Percentiles rank a stretch among this genome's conserved stretches.
Conservation (phyloP, 2,888 invertebrate genomes). For the Cantharis rufa region DNA sequence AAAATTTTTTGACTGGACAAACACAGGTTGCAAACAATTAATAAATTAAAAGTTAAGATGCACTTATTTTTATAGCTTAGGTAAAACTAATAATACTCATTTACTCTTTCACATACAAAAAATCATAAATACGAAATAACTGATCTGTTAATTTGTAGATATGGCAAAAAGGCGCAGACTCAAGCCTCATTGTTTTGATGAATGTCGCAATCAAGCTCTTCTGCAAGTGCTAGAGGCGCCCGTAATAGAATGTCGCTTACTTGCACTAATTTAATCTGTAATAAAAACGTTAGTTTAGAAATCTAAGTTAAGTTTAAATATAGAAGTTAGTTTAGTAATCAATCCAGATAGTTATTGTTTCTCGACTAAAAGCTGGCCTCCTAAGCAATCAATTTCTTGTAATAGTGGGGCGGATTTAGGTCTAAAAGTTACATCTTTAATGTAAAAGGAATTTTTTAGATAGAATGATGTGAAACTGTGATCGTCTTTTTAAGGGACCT, state of each 20-base stretch:
- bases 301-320: background rate
- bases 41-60: background rate
- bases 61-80: background rate
- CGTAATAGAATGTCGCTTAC: constrained; percentile 50
- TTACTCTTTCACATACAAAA: background rate
- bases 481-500: background rate
- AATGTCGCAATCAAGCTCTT: constrained; percentile 46
- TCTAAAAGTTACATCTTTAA: background rate
- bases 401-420: background rate
- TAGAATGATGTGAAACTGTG: background rate
- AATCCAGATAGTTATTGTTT: background rate
- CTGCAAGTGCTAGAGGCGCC: constrained; percentile 53
- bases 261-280: constrained; percentile 49
- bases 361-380: background rate
- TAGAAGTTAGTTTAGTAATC: constrained; percentile 3
- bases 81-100: background rate
- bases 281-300: constrained; percentile 30
- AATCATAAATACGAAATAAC: constrained; percentile 28
- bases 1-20: background rate
- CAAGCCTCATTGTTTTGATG: constrained; percentile 29
- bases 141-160: constrained; percentile 28
- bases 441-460: background rate
- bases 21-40: background rate
- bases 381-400: background rate
- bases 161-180: constrained; percentile 29